A percentile compares a stretch with the other conserved stretches of the same genome.
Conservation (phyloP, 2,888 invertebrate genomes). For the Latrodectus elegans region DNA sequence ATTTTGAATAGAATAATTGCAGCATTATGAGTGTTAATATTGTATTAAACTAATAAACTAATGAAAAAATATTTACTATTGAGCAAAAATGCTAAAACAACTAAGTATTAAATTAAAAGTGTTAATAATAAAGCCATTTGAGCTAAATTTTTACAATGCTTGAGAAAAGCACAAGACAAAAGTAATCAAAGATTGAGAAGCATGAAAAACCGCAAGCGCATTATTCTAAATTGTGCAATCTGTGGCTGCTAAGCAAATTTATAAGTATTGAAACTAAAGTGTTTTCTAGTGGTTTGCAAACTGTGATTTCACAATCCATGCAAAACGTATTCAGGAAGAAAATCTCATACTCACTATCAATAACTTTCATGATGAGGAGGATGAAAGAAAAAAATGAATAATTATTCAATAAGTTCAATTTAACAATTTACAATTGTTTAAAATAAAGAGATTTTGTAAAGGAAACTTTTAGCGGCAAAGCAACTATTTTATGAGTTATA, state of each 20-base stretch:
- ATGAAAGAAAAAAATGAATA: conserved; percentile 57
- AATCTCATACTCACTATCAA: conserved; percentile 62
- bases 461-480: no score
- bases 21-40: no score
- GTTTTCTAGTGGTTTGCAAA: conserved; percentile 10
- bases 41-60: no score
- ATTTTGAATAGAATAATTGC: no score
- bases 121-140: no score
- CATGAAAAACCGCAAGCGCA: not conserved
- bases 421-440: no score
- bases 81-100: no score
- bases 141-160: not conserved
- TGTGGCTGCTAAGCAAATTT: not conserved
- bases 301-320: conserved; percentile 31
- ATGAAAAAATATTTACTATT: no score
- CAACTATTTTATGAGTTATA: no score
- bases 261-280: not conserved
- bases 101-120: no score
- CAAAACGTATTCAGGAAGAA: conserved; percentile 47
- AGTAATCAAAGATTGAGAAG: not conserved
- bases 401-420: conserved; percentile 26
- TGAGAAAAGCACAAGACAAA: not conserved
- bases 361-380: conserved; percentile 57
- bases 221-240: not conserved
- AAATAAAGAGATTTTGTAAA: no score